Conservation (phyloP, 23 tunicate species). For the Ciona savignyi region DNA sequence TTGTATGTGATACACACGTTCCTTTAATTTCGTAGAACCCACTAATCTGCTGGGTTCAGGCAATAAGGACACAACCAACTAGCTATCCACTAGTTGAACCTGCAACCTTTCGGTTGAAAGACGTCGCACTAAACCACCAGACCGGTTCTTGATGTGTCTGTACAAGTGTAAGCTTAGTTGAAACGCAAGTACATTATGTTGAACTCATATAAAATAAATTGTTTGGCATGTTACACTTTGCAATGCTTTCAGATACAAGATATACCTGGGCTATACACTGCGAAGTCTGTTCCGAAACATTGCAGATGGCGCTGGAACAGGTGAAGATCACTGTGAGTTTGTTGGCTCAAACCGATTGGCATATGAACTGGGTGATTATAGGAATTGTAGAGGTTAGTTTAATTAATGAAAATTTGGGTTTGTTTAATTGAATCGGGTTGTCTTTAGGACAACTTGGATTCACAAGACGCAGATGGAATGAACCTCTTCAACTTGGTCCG, state of each 20-base stretch:
- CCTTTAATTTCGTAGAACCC: no score
- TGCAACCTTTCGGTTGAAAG: no score
- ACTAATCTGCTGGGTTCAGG: no score
- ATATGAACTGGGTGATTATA: slow-evolving; percentile 50
- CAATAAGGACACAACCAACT: no score
- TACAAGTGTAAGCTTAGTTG: no score
- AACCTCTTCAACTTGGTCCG: slow-evolving; percentile 21
- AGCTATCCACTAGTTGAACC: no score
- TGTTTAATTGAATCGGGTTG: no score
- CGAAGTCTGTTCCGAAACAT: slow-evolving; percentile 63
- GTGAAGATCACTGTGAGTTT: slow-evolving; percentile 96
- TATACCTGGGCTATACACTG: slow-evolving; percentile 52
- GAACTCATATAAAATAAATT: neutral
- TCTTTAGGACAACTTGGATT: slow-evolving; percentile 35
- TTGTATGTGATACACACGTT: no score
- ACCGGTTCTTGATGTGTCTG: no score
- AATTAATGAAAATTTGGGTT: neutral
- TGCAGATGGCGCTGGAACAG: slow-evolving; percentile 78
- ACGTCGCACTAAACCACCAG: no score
- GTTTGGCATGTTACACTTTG: neutral
- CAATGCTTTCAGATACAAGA: slow-evolving; percentile 69
- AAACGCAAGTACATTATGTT: no score
- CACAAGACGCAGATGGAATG: slow-evolving; percentile 44
- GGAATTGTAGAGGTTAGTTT: slow-evolving; percentile 46
- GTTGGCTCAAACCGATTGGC: slow-evolving; percentile 51